Conservation (phyloP, 2,797 vertebrate species). For the Erethizon dorsatum region DNA sequence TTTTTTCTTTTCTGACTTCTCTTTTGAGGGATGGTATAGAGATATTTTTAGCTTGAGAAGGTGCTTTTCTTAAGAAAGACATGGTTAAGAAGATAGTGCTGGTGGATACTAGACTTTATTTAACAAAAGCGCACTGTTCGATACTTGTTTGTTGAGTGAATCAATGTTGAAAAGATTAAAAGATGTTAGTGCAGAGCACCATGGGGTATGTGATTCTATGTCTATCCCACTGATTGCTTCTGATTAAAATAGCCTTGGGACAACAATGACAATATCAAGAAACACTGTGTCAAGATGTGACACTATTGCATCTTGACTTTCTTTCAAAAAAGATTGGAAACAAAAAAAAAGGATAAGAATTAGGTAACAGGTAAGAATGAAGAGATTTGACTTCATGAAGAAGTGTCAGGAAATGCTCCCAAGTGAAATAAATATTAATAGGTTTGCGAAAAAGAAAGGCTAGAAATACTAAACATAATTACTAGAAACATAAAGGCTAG, state of each 20-base stretch:
- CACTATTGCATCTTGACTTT: not conserved
- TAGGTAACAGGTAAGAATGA: not conserved
- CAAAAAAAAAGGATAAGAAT: not conserved
- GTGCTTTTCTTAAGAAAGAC: slow-evolving; percentile 62
- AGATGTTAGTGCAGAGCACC: not conserved
- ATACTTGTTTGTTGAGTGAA: slow-evolving; percentile 71
- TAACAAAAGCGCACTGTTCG: slow-evolving; percentile 69
- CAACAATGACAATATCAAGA: slow-evolving; percentile 25
- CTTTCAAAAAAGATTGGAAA: not conserved
- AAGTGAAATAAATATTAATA: not conserved
- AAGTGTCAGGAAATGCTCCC: not conserved
- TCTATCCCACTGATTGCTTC: not conserved
- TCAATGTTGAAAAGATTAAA: slow-evolving; percentile 71
- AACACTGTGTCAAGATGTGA: not conserved
- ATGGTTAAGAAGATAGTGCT: slow-evolving; percentile 70
- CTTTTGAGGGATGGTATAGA: slow-evolving; percentile 48
- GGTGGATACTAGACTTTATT: slow-evolving; percentile 18
- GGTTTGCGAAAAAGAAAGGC: not conserved
- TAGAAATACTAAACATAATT: not conserved
- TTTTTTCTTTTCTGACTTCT: slow-evolving; percentile 51
- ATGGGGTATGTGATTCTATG: slow-evolving; percentile 4
- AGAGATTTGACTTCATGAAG: not conserved
- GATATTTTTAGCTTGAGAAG: slow-evolving; percentile 78
- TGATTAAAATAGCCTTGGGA: slow-evolving; percentile 21
- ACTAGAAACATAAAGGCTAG: too few relatives aligned